These are phyloP conservation scores for Brienomyrus brachyistius DNA, from an alignment of 2,113 vertebrate species.

Conservation along the genomic window DNA sequence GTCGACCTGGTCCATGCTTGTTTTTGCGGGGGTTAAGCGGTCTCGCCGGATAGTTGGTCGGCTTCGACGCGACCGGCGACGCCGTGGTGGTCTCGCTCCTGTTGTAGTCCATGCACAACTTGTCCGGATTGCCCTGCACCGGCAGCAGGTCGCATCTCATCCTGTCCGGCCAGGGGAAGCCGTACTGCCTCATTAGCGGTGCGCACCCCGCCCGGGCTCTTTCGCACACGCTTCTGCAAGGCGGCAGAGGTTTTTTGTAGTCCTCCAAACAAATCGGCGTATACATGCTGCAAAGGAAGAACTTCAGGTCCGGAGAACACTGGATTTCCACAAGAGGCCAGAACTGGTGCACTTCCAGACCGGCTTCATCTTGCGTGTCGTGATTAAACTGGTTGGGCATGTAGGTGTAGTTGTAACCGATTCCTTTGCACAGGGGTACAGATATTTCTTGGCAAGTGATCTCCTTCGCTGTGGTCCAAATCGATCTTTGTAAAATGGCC, in stretches of 20 bases:
- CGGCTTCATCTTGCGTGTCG: slow-evolving; percentile 84
- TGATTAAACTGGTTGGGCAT: slow-evolving; percentile 91
- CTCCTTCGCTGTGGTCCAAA: slow-evolving; percentile 58
- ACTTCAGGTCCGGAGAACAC: slow-evolving; percentile 81
- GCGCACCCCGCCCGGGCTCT: slow-evolving; percentile 84
- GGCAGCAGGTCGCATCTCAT: slow-evolving; percentile 90
- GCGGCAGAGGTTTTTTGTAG: slow-evolving; percentile 90
- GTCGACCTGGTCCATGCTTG: slow-evolving; percentile 37
- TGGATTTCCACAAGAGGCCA: slow-evolving; percentile 86
- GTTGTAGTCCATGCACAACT: slow-evolving; percentile 92
- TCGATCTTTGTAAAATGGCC: slow-evolving; percentile 22
- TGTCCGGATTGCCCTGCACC: slow-evolving; percentile 74
- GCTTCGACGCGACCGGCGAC: slow-evolving; percentile 52
- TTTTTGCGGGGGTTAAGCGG: slow-evolving; percentile 54
- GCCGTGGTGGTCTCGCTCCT: slow-evolving; percentile 71
- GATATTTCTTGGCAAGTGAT: slow-evolving; percentile 85
- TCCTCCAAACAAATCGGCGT: slow-evolving; percentile 90
- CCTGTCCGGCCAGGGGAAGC: slow-evolving; percentile 91
- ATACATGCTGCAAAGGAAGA: slow-evolving; percentile 95
- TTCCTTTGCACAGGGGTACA: slow-evolving; percentile 81
- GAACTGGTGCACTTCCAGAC: slow-evolving; percentile 86
- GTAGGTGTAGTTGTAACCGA: slow-evolving; percentile 84
- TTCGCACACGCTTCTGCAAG: slow-evolving; percentile 84
- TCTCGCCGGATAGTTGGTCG: slow-evolving; percentile 47
- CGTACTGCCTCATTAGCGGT: slow-evolving; percentile 91